phyloP scores from a whole-genome alignment of 2,797 vertebrate genomes.

The Anniella stebbinsi region DNA sequence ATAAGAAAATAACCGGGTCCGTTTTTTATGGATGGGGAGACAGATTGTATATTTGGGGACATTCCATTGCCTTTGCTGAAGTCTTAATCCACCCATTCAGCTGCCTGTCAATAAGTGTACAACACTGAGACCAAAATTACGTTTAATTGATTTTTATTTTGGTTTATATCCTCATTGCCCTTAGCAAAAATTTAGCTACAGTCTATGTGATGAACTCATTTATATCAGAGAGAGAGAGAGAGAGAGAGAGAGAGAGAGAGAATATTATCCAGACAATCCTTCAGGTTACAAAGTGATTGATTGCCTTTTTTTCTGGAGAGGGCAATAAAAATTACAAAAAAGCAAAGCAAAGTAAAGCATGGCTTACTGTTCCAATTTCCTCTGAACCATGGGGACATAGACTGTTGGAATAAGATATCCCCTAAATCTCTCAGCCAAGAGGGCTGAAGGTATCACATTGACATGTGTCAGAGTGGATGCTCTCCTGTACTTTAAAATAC shows the following conservation, averaged over 20 bases:
- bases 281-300: background rate
- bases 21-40: constrained; percentile 21
- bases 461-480: background rate
- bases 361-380: background rate
- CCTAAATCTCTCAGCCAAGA: background rate
- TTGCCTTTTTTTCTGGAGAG: background rate
- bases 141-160: background rate
- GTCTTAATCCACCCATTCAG: background rate
- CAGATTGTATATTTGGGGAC: background rate
- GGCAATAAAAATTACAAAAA: background rate
- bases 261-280: background rate
- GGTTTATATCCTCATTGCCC: background rate
- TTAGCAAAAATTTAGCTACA: background rate
- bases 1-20: constrained; percentile 50
- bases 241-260: no score
- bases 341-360: background rate
- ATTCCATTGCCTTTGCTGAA: constrained; percentile 39
- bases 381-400: background rate
- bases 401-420: background rate
- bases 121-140: background rate
- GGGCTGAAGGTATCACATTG: background rate
- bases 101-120: background rate
- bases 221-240: background rate
- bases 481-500: background rate
- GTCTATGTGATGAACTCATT: background rate